Base-by-base conservation (phyloP, 1,140 invertebrate genomes). In the Tribolium castaneum region DNA sequence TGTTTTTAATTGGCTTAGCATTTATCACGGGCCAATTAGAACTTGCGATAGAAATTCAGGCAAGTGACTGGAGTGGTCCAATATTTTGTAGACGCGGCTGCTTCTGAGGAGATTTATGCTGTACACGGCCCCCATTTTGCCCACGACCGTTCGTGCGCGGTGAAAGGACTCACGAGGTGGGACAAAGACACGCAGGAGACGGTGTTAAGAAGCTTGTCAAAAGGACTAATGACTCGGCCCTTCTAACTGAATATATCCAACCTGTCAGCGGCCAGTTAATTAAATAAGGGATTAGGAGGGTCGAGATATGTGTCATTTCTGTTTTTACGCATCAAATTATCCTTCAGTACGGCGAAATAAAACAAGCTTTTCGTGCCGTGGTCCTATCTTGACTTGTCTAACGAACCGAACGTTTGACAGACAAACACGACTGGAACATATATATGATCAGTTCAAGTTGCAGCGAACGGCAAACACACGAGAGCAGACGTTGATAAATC, bases 361-460 rank as follows among this genome's bases (percentile, higher is more conserved):
- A 71, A 30, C 13, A 72, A 51, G 45, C 16, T 16, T 2, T 12
- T 72, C 50, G 14, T 52, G 45, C 56, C 7, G n/a, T 13, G 25
- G 59, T 39, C 22, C 25, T 62, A 14, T 51, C 70, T 75, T 78
- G 77, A 62, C 77, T 78, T 78, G 71, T 78, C 54, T 78, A 78
- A 78, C 77, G 77, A 78, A 78, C 77, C 70, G 77, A 78, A 71
- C 39, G 56, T 66, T 75, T 78, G 70, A 71, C 77, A 78, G 77
- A 78, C 77, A 78, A 75, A 78, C 54, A 78, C 56, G 71, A 73
- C 49, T 52, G 71, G 49, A 52, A 73, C 59, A 66, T 66, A 66
- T 59, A 59, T 66, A 66, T 66, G 59, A 66, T 66, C 59, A 66
- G 59, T 35, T 66, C 59, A 35, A 66, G 59, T 66, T 66, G 59